Percentiles rank a stretch among this genome's conserved stretches.
phyloP scores from a whole-genome alignment of 2,113 vertebrate genomes.

The Lates calcarifer region DNA sequence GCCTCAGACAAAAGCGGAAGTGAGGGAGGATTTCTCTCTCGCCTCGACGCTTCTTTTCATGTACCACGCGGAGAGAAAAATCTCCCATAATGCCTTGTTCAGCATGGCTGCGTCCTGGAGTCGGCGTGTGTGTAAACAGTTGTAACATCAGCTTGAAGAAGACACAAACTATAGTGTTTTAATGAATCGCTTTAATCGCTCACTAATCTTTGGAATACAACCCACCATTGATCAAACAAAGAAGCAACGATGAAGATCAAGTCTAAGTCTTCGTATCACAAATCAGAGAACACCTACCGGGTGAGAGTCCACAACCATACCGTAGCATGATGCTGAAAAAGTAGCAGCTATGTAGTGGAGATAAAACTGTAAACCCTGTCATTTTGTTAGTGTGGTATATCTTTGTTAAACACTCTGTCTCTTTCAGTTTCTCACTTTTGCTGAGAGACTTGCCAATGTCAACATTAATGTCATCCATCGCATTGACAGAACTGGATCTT shows the following conservation, averaged over 20 bases:
- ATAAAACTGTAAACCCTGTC: not conserved
- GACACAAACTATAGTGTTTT: slow-evolving; percentile 8
- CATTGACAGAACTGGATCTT: slow-evolving; percentile 93
- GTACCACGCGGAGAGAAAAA: slow-evolving; percentile 61
- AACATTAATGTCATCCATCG: slow-evolving; percentile 97
- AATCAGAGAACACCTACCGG: slow-evolving; percentile 92
- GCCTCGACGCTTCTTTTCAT: not conserved
- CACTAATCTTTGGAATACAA: not conserved
- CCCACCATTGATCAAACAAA: not conserved
- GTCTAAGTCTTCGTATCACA: slow-evolving; percentile 91
- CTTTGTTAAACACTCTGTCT: not conserved
- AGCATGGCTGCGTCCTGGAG: slow-evolving; percentile 70
- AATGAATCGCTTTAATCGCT: not conserved
- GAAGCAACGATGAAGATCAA: slow-evolving; percentile 80
- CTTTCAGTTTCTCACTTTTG: slow-evolving; percentile 95
- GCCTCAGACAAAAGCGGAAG: slow-evolving; percentile 64
- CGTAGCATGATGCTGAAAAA: slow-evolving; percentile 7
- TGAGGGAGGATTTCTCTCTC: rapidly evolving
- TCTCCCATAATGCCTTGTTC: slow-evolving; percentile 71
- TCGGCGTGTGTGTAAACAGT: slow-evolving; percentile 79
- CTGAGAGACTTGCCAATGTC: slow-evolving; percentile 93
- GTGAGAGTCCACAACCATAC: slow-evolving; percentile 81
- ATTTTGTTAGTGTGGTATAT: not conserved
- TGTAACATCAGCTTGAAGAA: not conserved
- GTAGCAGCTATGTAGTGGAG: not conserved